Base-by-base conservation (phyloP, 2,888 invertebrate genomes). In the Mimachlamys varia region DNA sequence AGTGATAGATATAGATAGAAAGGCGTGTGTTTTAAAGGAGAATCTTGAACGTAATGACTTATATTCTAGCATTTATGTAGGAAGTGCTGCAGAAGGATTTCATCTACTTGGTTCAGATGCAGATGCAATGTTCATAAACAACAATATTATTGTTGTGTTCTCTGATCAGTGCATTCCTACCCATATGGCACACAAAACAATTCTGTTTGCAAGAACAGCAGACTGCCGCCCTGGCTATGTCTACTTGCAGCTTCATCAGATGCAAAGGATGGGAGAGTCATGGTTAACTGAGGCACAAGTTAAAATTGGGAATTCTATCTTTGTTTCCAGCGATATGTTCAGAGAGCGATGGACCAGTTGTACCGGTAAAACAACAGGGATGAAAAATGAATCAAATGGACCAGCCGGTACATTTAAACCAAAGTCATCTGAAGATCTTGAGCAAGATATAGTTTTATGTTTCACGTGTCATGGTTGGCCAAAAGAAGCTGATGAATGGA, bases 141-240 rank as follows among this genome's bases (percentile, higher is more conserved):
- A 62, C 10, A 10, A 7, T 19, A 27, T 62, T n/a, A 22, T 10
- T 4, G 62, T 62, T n/a, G n/a, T n/a, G n/a, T 62, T n/a, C n/a
- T 27, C 62, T 62, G 62, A 62, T 22, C 62, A 62, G 22, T 62
- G 62, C n/a, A 62, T 62, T 62, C 62, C 62, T 62, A n/a, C 62
- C 13, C 2, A 62, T 22, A 22, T 62, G n/a, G 62, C n/a, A 62
- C 7, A 62, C n/a, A 62, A 62, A 62, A 62, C 62, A 22, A 62
- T 62, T 62, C 62, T 62, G n/a, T 62, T n/a, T 10, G 27, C 22
- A n/a, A 22, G 22, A 62, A 27, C 15, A 22, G 62, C 62, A n/a
- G 62, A n/a, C 12, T 62, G 62, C 22, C 62, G 62, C 10, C 62
- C 62, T n/a, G 62, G 62, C n/a, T 62, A n/a, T 62, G 62, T 62